These are phyloP conservation scores for Aphidius colemani DNA, from an alignment of 2,888 invertebrate species.

Conservation along the genomic window DNA sequence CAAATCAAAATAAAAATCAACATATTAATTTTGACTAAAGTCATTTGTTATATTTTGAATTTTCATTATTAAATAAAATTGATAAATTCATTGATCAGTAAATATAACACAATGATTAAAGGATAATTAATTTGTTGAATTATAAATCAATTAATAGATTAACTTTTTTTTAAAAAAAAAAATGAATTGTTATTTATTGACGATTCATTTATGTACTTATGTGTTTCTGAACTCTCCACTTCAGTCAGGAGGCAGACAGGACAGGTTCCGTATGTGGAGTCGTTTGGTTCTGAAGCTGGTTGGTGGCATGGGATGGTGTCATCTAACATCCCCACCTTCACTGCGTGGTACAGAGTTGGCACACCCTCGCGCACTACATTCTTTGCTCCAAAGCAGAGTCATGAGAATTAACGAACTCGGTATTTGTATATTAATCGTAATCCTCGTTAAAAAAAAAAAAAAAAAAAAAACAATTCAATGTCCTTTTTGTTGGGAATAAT, in stretches of 20 bases:
- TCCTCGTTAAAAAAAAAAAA: conserved; percentile 56
- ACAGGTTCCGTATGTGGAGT: conserved; percentile 60
- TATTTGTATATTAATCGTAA: conserved; percentile 61
- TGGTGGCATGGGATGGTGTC: conserved; percentile 59
- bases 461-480: conserved; percentile 25
- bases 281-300: conserved; percentile 59
- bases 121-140: background rate
- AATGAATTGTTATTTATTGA: conserved; percentile 52
- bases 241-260: conserved; percentile 61
- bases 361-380: conserved; percentile 61
- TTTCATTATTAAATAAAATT: too few species aligned
- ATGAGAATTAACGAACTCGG: conserved; percentile 61
- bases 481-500: conserved; percentile 14
- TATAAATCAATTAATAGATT: background rate
- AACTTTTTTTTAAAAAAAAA: conserved; percentile 18
- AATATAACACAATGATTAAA: background rate
- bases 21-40: background rate
- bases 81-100: background rate
- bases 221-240: conserved; percentile 60
- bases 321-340: conserved; percentile 60
- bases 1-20: background rate
- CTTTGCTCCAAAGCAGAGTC: conserved; percentile 61
- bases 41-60: background rate
- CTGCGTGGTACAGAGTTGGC: conserved; percentile 58
- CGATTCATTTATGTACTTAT: conserved; percentile 59